Evolutionary conservation across 2,888 invertebrate genomes (phyloP).

Genomic region (Eubasilissa splendida): DNA sequence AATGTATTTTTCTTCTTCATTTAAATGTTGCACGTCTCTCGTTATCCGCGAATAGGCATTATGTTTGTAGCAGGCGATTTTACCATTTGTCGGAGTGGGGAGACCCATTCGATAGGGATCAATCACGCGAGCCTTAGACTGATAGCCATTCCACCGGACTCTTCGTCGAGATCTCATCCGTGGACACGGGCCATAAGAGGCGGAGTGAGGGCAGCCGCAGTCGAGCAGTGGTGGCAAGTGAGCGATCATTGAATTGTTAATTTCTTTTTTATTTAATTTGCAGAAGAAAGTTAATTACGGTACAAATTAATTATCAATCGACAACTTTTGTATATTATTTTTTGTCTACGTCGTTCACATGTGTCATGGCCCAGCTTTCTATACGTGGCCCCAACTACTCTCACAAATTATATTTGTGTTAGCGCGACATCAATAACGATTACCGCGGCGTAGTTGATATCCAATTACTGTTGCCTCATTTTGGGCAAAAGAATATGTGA

Average conservation of each 20-base stretch:
- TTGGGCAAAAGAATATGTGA: no score
- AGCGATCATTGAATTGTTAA: constrained; percentile 71
- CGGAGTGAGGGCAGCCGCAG: constrained; percentile 75
- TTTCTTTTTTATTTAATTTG: no score
- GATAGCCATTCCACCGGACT: constrained; percentile 59
- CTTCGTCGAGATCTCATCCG: constrained; percentile 70
- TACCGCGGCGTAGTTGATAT: no score
- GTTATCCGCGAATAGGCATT: constrained; percentile 49
- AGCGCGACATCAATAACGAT: no score
- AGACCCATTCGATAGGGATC: constrained; percentile 1
- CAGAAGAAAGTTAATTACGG: no score
- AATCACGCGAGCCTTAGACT: not conserved
- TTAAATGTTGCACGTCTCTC: constrained; percentile 48
- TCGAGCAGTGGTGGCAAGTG: constrained; percentile 74
- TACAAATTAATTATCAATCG: no score
- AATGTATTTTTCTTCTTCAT: constrained; percentile 40
- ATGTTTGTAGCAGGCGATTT: not conserved
- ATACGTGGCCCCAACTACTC: no score
- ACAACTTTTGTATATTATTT: no score
- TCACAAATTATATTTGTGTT: no score
- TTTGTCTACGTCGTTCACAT: no score
- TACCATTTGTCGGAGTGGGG: not conserved
- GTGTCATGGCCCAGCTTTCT: no score
- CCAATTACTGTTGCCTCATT: no score
- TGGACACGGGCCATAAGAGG: constrained; percentile 75